These are phyloP conservation scores for Drosophila lacicola DNA, from an alignment of 2,888 invertebrate species.

Conservation along the genomic window DNA sequence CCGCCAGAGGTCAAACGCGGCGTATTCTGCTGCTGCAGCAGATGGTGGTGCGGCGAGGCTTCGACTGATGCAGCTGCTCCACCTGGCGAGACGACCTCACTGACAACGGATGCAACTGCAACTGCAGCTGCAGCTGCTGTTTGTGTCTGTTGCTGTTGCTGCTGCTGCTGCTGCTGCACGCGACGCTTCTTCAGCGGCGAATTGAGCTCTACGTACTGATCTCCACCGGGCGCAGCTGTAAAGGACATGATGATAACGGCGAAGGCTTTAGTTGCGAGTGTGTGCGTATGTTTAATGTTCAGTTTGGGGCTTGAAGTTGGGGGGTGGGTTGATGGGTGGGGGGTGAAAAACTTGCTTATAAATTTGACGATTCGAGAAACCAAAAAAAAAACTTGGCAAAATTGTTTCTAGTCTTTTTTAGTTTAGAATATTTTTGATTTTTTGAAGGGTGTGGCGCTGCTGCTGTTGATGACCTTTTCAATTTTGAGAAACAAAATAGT, in stretches of 20 bases:
- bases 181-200: constrained; percentile 82
- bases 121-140: background rate
- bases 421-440: constrained; percentile 24
- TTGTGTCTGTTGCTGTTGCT: constrained; percentile 42
- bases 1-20: constrained; percentile 55
- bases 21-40: constrained; percentile 25
- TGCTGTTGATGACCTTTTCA: constrained; percentile 11
- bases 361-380: constrained; percentile 48
- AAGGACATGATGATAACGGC: constrained; percentile 55
- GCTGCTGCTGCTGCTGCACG: constrained; percentile 47
- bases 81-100: constrained; percentile 25
- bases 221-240: constrained; percentile 68
- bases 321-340: background rate
- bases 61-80: constrained; percentile 17
- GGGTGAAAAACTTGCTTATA: constrained; percentile 34
- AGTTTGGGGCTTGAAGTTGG: background rate
- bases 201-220: constrained; percentile 69
- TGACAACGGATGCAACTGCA: background rate
- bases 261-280: constrained; percentile 5
- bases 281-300: background rate
- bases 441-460: constrained; percentile 20
- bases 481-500: constrained; percentile 28
- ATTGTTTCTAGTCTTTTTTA: constrained; percentile 27
- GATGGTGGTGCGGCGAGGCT: background rate
- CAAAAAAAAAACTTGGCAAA: constrained; percentile 42